Conservation (phyloP, 2,113 vertebrate species). For the Nerophis lumbriciformis region DNA sequence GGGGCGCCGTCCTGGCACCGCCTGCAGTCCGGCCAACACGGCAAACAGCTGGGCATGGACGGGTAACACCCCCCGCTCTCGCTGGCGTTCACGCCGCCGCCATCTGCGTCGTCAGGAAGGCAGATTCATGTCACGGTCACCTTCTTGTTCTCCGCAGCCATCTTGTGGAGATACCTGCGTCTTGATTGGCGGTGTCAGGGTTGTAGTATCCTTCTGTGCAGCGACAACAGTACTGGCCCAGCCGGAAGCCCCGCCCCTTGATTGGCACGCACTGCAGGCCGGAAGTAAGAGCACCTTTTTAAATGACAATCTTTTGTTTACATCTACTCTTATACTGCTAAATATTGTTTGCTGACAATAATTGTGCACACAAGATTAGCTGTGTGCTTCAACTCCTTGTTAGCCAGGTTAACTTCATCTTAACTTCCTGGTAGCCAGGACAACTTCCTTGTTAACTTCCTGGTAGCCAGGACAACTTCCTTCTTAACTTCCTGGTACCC, state of each 20-base stretch:
- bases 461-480: no score
- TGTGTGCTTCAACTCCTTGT: no score
- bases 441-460: no score
- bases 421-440: no score
- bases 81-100: constrained; percentile 32
- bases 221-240: constrained; percentile 85
- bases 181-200: constrained; percentile 16
- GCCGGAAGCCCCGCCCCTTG: constrained; percentile 77
- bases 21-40: constrained; percentile 80
- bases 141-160: neutral
- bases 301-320: neutral
- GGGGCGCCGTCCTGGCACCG: constrained; percentile 78
- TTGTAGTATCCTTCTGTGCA: constrained; percentile 87
- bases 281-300: neutral
- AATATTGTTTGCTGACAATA: neutral
- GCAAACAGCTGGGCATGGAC: constrained; percentile 73
- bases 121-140: neutral
- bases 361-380: no score
- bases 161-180: constrained; percentile 40
- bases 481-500: no score
- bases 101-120: constrained; percentile 39
- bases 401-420: no score
- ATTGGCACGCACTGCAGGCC: constrained; percentile 78
- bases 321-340: neutral
- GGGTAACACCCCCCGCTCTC: constrained; percentile 50